phyloP scores from a whole-genome alignment of 2,113 vertebrate genomes.

The Tapirus terrestris region DNA sequence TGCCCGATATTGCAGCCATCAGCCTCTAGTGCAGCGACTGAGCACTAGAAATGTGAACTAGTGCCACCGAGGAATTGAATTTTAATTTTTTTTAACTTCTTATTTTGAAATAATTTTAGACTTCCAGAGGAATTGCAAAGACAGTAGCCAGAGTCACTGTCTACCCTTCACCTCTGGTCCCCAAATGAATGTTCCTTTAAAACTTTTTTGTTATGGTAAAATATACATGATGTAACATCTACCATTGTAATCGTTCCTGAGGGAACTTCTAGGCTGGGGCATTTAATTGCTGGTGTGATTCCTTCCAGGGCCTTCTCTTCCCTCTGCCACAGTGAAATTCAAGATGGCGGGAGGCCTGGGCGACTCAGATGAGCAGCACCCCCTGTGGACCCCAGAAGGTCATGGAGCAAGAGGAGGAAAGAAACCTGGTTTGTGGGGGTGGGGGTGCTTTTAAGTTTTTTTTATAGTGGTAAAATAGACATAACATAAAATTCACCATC shows the following conservation, averaged over 20 bases:
- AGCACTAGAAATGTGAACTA: too few species aligned
- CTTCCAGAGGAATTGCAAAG: background rate
- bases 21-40: too few species aligned
- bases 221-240: background rate
- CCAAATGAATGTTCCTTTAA: background rate
- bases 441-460: background rate
- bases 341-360: background rate
- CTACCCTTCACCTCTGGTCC: too few species aligned
- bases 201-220: background rate
- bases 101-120: background rate
- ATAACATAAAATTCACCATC: background rate
- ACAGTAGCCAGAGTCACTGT: background rate
- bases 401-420: background rate
- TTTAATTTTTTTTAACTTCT: background rate
- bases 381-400: background rate
- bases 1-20: too few species aligned
- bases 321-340: background rate
- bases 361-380: background rate
- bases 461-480: background rate
- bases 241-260: background rate
- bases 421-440: background rate
- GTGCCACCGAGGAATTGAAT: too few species aligned
- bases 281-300: background rate
- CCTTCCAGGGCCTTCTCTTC: background rate
- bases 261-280: background rate